phyloP scores from a whole-genome alignment of 2,113 vertebrate species.

The Probosciger aterrimus region DNA sequence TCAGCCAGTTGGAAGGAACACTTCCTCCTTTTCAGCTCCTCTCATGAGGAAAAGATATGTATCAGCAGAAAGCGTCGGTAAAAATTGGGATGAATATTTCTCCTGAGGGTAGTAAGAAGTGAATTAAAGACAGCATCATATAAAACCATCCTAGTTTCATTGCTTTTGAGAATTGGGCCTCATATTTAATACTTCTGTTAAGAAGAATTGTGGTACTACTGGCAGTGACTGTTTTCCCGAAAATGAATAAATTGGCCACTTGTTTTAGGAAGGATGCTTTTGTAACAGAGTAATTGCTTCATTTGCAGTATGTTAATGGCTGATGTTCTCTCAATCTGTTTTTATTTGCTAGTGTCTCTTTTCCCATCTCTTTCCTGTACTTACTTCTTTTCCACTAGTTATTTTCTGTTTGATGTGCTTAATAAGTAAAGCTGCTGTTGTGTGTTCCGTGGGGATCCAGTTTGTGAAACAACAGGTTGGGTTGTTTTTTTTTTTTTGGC shows the following conservation, averaged over 20 bases:
- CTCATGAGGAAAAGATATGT: neutral
- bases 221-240: neutral
- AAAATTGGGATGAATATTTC: constrained; percentile 17
- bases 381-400: neutral
- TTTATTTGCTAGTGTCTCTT: neutral
- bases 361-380: neutral
- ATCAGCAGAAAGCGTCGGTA: neutral
- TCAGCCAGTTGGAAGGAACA: neutral
- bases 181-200: neutral
- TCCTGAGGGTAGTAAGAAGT: neutral
- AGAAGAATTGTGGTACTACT: neutral
- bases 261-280: neutral
- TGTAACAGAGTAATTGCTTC: neutral
- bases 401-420: neutral
- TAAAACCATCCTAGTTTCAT: neutral
- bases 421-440: neutral
- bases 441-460: neutral
- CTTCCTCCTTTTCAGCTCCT: neutral
- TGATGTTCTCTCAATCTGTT: neutral
- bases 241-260: neutral
- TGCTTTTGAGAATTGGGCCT: constrained; percentile 29
- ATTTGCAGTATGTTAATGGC: neutral
- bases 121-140: neutral
- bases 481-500: neutral
- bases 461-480: neutral